Base-by-base conservation (phyloP, 2,888 invertebrate species). In the Eristalis arbustorum region DNA sequence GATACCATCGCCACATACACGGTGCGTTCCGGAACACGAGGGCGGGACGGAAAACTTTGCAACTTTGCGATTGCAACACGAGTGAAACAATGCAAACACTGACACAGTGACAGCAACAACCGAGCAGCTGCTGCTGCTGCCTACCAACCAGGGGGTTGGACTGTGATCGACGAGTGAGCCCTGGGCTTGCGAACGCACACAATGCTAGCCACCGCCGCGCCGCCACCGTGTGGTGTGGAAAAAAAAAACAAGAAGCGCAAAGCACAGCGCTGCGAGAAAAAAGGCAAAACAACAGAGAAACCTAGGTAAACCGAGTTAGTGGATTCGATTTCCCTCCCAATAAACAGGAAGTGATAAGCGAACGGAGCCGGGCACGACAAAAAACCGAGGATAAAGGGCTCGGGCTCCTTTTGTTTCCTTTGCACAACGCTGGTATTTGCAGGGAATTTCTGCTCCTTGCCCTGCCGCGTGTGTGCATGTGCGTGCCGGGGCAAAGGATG, bases 261-360 rank as follows among this genome's bases (percentile, higher is more conserved):
- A n/a, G 49, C 18, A 11, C 25, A 25, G 25, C 25, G 25, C 25
- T 2, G 25, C 25, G 25, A 25, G n/a, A 57, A 28, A 28, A 59
- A 66, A 57, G 66, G 10, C 31, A 49, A 83, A 72, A 42, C 23
- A 71, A 71, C 61, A 66, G 57, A 76, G 72, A 78, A 74, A 66
- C 83, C 78, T 83, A 75, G 89, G 89, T 89, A 90, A 89, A 89
- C 90, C 89, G 88, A 89, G 89, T 89, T 89, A 88, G 90, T 89
- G 89, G 90, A 90, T 90, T 89, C 89, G 88, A 89, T 88, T 89
- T 89, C 89, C 83, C 83, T 88, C 88, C 89, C 90, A 89, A 89
- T 89, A 89, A 90, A 90, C 90, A 89, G 89, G 90, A 89, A 89
- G 89, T 89, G 88, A 89, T 90, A 89, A 89, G 89, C 88, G 81